phyloP scores from a whole-genome alignment of 2,797 vertebrate species.

The Etheostoma nigrum region DNA sequence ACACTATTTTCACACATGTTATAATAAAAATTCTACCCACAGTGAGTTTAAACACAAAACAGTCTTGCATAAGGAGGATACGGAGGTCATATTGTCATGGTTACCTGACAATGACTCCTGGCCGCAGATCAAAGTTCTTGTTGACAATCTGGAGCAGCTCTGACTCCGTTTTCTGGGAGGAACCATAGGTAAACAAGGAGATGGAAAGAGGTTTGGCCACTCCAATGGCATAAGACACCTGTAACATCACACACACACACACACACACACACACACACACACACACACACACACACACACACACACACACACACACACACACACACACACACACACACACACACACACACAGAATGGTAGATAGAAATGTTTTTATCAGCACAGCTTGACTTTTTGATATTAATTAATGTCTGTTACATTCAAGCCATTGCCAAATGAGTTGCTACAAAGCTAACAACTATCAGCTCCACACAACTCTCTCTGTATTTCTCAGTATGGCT shows the following conservation, averaged over 20 bases:
- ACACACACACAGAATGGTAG: constrained; percentile 17
- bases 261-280: too few relatives aligned
- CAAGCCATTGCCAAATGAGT: too few relatives aligned
- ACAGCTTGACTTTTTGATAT: too few relatives aligned
- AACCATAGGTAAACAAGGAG: constrained; percentile 96
- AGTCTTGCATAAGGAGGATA: background rate
- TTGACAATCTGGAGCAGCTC: constrained; percentile 94
- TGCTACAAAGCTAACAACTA: too few relatives aligned
- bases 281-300: too few relatives aligned
- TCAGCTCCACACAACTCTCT: too few relatives aligned
- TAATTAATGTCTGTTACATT: too few relatives aligned
- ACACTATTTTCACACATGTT: background rate
- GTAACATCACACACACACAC: constrained; percentile 19
- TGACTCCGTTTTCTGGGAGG: constrained; percentile 90
- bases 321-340: too few relatives aligned
- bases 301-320: constrained; percentile 17
- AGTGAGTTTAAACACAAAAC: background rate
- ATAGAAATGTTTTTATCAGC: background rate
- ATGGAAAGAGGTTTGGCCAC: constrained; percentile 93
- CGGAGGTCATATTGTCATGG: background rate
- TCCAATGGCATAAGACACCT: constrained; percentile 98
- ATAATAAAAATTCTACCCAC: background rate
- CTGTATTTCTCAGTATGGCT: too few relatives aligned
- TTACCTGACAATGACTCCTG: constrained; percentile 97
- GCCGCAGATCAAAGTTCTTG: constrained; percentile 96